Evolutionary conservation across 2,888 invertebrate species (phyloP), one percentile per base, ranked within the genome.

Genomic region (Seira sanloemensis): DNA sequence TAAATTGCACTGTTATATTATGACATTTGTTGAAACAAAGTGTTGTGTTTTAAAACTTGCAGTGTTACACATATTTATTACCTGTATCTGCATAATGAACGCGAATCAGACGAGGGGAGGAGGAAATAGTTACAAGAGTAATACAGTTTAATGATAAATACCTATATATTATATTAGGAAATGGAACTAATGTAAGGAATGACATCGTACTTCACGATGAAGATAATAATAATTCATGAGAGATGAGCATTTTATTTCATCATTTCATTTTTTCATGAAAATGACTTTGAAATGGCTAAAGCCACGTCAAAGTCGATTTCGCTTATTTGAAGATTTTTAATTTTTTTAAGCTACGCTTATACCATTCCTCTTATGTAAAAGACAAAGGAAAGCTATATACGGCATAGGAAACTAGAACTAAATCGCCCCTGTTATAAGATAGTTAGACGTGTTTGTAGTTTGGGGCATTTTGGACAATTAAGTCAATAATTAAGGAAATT

Each of bases 201-300:
- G 82, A 82, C 82, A 82, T 82, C 82, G 82, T 82, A 82, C 82
- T 77, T 82, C 77, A 82, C 71, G 66, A 72, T 72, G 68, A 68
- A 23, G 68, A 68, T 24, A 19, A 25, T 68, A 26, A 26, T 21
- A 77, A 23, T 18, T 54, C 26, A 27, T 75, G 54, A 54, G 66
- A 27, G 58, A 67, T 1, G n/a, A 2, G 2, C n/a, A 54, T 77
- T 68, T 9, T 67, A 27, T 50, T 62, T 62, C 5, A 23, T 12
- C 50, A 54, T 72, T 18, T 5, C 24, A 24, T 9, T 9, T 25
- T 12, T 66, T 66, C 23, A 23, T 23, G 2, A 18, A 2, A 19
- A 84, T 21, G 74, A 78, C 21, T 7, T 25, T 7, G 84, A 75
- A 27, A 78, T 78, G 12, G 54, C 75, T 2, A 75, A 46, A 1